Base-by-base conservation (phyloP, 2,888 invertebrate species). In the Stratiomys singularior region DNA sequence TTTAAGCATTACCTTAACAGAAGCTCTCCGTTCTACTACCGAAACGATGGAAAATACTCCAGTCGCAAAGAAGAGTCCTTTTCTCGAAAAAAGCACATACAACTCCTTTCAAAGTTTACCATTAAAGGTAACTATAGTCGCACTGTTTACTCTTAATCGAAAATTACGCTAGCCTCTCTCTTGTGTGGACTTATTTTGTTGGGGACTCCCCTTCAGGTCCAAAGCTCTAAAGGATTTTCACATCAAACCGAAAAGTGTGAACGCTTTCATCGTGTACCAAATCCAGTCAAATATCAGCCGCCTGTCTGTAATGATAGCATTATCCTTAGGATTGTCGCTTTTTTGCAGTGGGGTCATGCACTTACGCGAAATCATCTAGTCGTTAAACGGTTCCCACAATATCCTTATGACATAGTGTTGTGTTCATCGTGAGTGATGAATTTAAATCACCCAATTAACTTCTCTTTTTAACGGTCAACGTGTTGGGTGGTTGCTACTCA, bases 281-380 rank as follows among this genome's bases (percentile, higher is more conserved):
- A 37, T 28, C 18, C 37, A 77, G 76, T 77, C 67, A 56, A 47
- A 67, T 77, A 77, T 77, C 76, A 77, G 63, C 63, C 69, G 63
- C 60, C 74, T 60, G 56, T 28, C 28, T 46, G 76, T 60, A 63
- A 66, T 77, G 76, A 52, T 67, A 77, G 30, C 76, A 56, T 77
- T 56, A 67, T 64, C 63, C 5, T 64, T 9, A 27, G 63, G 28
- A 47, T 15, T 60, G 18, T 21, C 60, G 60, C 18, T 25, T 25
- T 60, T 7, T 21, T 25, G 5, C 25, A 25, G 7, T 9, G 23
- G 52, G 15, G 52, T 15, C n/a, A n/a, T 52, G 18, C 52, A 18
- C 15, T 52, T 52, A 52, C 52, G 52, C 52, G 15, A n/a, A 52
- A 0, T 15, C 52, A n/a, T 15, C 52, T 52, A 37, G 37, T 37